These are phyloP conservation scores for Noctua janthina DNA, from an alignment of 2,888 invertebrate species.

Conservation along the genomic window DNA sequence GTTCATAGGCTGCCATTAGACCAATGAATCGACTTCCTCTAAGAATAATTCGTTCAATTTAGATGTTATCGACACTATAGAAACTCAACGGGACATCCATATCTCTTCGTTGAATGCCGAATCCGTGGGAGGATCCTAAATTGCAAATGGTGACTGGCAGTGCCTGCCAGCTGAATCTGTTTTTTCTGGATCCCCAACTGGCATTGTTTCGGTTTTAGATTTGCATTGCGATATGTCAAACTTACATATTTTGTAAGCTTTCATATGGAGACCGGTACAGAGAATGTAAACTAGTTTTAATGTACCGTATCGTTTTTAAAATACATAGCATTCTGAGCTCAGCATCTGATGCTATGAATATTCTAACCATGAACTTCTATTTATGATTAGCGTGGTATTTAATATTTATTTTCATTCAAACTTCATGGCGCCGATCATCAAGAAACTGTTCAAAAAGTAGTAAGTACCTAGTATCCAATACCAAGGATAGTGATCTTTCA, in stretches of 20 bases:
- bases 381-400: neutral
- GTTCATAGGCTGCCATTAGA: slow-evolving; percentile 34
- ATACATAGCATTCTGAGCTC: slow-evolving; percentile 3
- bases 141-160: slow-evolving; percentile 56
- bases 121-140: slow-evolving; percentile 40
- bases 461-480: neutral
- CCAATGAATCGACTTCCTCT: slow-evolving; percentile 56
- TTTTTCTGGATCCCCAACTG: slow-evolving; percentile 25
- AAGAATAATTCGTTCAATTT: slow-evolving; percentile 57
- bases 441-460: neutral
- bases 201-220: slow-evolving; percentile 10
- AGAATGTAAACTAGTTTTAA: slow-evolving; percentile 27
- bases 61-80: slow-evolving; percentile 60
- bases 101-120: slow-evolving; percentile 44
- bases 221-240: slow-evolving; percentile 15
- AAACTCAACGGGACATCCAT: slow-evolving; percentile 47
- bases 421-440: neutral
- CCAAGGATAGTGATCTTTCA: neutral
- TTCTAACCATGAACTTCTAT: slow-evolving; percentile 13
- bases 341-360: neutral
- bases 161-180: slow-evolving; percentile 2
- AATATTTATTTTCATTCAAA: neutral
- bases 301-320: slow-evolving; percentile 1
- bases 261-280: neutral
- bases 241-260: slow-evolving; percentile 1